These are phyloP conservation scores for Punctoribates punctum DNA, from an alignment of 2,888 invertebrate species.

Conservation along the genomic window DNA sequence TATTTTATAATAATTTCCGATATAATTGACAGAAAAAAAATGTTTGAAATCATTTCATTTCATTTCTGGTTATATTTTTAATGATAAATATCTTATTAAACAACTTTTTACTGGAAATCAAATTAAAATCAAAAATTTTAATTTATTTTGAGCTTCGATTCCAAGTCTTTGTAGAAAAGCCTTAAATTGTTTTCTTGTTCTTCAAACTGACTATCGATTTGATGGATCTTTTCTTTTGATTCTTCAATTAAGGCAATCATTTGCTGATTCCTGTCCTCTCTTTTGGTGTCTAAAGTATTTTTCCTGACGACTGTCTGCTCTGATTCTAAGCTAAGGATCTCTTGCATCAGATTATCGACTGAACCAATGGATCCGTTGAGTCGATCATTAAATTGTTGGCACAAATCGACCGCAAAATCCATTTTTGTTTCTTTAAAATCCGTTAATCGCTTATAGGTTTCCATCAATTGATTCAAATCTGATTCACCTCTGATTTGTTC, in stretches of 20 bases:
- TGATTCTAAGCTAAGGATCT: slow-evolving; percentile 9
- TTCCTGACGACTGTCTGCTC: not conserved
- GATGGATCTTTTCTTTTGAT: not conserved
- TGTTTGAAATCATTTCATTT: too few relatives aligned
- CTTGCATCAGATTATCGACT: not conserved
- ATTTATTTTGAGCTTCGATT: slow-evolving; percentile 4
- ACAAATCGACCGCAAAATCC: slow-evolving; percentile 36
- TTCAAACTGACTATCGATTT: not conserved
- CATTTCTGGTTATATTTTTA: too few relatives aligned
- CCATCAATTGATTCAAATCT: not conserved
- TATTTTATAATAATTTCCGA: too few relatives aligned
- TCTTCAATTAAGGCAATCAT: not conserved
- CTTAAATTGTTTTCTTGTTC: slow-evolving; percentile 7
- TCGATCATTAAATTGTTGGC: not conserved
- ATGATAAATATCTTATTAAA: too few relatives aligned
- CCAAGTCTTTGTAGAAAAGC: slow-evolving; percentile 3
- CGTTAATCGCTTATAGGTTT: slow-evolving; percentile 9
- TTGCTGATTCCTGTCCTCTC: not conserved
- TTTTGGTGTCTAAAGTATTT: not conserved
- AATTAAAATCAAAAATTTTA: not conserved
- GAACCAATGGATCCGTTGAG: not conserved
- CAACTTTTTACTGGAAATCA: too few relatives aligned
- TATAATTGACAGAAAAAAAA: too few relatives aligned
- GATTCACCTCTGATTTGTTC: slow-evolving; percentile 44
- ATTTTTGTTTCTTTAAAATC: slow-evolving; percentile 31